Percentiles rank a stretch among this genome's conserved stretches.
Conservation (phyloP, 2,888 invertebrate species). For the Aleiodes alternator region DNA sequence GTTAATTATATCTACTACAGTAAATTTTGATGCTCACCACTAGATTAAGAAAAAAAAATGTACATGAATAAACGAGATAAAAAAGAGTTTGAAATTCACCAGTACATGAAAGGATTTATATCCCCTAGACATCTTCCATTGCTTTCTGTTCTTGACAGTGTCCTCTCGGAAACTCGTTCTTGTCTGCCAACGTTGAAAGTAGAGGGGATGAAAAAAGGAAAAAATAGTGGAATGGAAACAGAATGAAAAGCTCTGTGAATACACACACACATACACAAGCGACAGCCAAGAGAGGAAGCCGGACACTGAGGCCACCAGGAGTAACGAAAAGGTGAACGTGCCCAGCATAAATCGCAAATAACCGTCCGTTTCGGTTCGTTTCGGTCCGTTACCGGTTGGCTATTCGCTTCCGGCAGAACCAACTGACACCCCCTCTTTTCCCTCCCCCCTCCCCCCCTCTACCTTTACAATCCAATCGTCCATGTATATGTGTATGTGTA, state of each 20-base stretch:
- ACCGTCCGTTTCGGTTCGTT: conserved; percentile 61
- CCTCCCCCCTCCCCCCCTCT: neutral
- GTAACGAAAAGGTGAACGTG: conserved; percentile 56
- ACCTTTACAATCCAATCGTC: neutral
- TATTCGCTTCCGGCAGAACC: conserved; percentile 64
- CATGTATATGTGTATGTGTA: neutral
- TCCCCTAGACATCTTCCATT: conserved; percentile 1
- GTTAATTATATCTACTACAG: conserved; percentile 5
- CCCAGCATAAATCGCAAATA: conserved; percentile 61
- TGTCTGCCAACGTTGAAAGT: conserved; percentile 22
- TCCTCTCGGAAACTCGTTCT: conserved; percentile 35
- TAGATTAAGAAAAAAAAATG: neutral
- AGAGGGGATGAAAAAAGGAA: conserved; percentile 35
- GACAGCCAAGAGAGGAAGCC: conserved; percentile 20
- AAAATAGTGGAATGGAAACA: conserved; percentile 4
- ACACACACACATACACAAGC: conserved; percentile 7
- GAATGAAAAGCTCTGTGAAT: conserved; percentile 11
- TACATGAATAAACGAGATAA: conserved; percentile 20
- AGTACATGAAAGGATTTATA: conserved; percentile 16
- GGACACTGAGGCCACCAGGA: conserved; percentile 49
- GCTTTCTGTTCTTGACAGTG: conserved; percentile 25
- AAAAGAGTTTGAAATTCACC: conserved; percentile 29
- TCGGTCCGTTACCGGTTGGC: conserved; percentile 61
- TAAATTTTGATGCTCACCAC: no score
- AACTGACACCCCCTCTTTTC: conserved; percentile 41